Percentiles rank a stretch among this genome's conserved stretches.
Evolutionary conservation across 2,113 vertebrate genomes (phyloP).

Genomic region (human (Homo sapiens)): DNA sequence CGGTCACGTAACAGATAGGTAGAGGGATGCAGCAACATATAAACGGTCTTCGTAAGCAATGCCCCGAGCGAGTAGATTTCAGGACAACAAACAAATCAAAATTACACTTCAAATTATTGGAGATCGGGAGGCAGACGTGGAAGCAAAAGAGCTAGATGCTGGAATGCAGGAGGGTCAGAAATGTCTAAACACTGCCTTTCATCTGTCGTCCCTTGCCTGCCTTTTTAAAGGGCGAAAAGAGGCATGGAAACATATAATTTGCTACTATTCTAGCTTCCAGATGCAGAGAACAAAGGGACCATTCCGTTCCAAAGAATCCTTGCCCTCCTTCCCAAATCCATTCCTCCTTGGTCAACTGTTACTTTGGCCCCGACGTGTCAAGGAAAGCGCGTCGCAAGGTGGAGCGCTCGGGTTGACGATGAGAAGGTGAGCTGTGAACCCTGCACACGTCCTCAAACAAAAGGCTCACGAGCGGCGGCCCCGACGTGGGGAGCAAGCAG

Average conservation of each 20-base stretch:
- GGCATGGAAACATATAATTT: constrained; percentile 58
- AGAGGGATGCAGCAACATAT: background rate
- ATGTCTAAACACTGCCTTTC: background rate
- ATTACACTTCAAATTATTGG: background rate
- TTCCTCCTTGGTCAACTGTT: background rate
- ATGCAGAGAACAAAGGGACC: constrained; percentile 70
- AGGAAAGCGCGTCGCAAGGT: constrained; percentile 10
- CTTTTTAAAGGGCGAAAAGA: constrained; percentile 38
- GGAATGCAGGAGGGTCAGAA: background rate
- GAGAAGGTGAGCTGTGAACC: background rate
- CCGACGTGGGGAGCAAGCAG: constrained; percentile 31
- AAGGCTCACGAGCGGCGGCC: constrained; percentile 68
- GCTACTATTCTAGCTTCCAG: constrained; percentile 43
- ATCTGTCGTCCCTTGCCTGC: background rate
- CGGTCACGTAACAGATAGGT: background rate
- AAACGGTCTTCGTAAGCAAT: background rate
- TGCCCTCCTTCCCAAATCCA: background rate
- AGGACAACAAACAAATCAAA: background rate
- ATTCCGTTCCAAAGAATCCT: background rate
- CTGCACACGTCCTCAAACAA: constrained; percentile 72
- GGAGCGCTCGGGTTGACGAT: background rate
- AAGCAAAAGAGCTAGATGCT: background rate
- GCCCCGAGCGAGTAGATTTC: background rate
- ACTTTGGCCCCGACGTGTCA: constrained; percentile 38
- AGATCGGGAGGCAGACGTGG: background rate